Evolutionary conservation across 92 coral and sea anemone species (phyloP), one percentile per base, ranked within the genome.

Genomic region (Epizoanthus rinbou): DNA sequence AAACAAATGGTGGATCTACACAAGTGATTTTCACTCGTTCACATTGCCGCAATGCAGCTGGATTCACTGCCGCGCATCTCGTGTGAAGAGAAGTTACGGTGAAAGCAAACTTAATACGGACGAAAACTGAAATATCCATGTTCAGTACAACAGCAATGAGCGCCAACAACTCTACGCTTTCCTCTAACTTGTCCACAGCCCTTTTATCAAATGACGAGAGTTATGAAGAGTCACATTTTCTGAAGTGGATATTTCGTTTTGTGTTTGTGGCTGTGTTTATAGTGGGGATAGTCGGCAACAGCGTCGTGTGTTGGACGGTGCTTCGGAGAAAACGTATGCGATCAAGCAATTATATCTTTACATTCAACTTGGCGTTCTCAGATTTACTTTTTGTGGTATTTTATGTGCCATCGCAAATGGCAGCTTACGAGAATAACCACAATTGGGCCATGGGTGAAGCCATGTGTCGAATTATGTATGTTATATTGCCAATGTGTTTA

Each of bases 341-440:
- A 35, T 91, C 94, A 10, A 94, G 95, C 65, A 93, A 93, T 17
- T 93, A 95, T 82, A 93, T 91, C 60, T 95, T 95, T 62, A 95
- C 98, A 0, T 91, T 95, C 79, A 95, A 95, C 53, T 93, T 95
- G 11, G 98, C 98, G 9, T 66, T 95, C 35, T 95, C 98, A 4
- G 98, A 95, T 53, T 75, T 95, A 64, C 78, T 95, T 37, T 88
- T 87, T 72, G 93, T 95, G n/a, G 86, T 93, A 17, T 86, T 95
- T 83, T 95, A 90, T 75, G 80, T 95, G 6, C 98, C 98, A 8
- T 81, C 98, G 6, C 98, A 95, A 88, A 90, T 93, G 94, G 98
- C 98, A 5, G 98, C 98, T 50, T 95, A 93, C 76, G 98, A 95
- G 78, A 95, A 95, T 76, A 73, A 93, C 62, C 98, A 95, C 54